Evolutionary conservation across 2,797 vertebrate genomes (phyloP).

Genomic region (Danio kyathit): DNA sequence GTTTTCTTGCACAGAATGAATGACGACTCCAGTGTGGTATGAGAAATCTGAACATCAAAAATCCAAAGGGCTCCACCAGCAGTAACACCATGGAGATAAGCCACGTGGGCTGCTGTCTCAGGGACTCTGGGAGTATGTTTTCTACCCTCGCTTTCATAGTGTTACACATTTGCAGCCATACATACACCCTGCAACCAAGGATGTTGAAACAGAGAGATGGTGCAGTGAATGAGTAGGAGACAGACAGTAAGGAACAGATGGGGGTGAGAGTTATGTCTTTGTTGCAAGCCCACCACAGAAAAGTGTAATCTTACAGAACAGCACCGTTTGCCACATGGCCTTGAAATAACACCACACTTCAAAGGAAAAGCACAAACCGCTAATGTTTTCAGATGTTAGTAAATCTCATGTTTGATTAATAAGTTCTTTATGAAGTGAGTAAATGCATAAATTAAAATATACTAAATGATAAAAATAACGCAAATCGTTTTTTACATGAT

Average conservation of each 20-base stretch:
- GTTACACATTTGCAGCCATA: slow-evolving; percentile 2
- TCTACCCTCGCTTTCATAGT: neutral
- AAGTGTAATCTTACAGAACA: slow-evolving; percentile 5
- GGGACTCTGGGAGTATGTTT: slow-evolving; percentile 73
- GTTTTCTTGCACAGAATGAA: slow-evolving; percentile 72
- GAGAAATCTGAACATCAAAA: slow-evolving; percentile 92
- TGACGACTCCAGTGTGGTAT: slow-evolving; percentile 86
- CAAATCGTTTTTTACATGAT: too few relatives aligned
- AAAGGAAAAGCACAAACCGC: neutral
- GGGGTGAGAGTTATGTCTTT: slow-evolving; percentile 7
- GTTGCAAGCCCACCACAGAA: slow-evolving; percentile 7
- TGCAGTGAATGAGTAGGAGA: slow-evolving; percentile 5
- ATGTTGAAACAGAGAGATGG: neutral
- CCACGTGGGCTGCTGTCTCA: slow-evolving; percentile 58
- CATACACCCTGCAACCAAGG: slow-evolving; percentile 5
- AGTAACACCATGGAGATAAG: slow-evolving; percentile 86
- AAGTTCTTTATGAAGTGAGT: neutral
- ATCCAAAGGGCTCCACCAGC: slow-evolving; percentile 81
- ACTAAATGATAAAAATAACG: neutral
- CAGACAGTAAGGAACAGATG: slow-evolving; percentile 18
- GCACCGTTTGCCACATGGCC: neutral
- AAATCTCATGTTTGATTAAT: neutral
- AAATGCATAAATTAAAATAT: neutral
- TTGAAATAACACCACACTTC: neutral
- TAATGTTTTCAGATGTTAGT: neutral